Evolutionary conservation across 2,888 invertebrate genomes (phyloP), one percentile per base, ranked within the genome.

Genomic region (Arge pagana): DNA sequence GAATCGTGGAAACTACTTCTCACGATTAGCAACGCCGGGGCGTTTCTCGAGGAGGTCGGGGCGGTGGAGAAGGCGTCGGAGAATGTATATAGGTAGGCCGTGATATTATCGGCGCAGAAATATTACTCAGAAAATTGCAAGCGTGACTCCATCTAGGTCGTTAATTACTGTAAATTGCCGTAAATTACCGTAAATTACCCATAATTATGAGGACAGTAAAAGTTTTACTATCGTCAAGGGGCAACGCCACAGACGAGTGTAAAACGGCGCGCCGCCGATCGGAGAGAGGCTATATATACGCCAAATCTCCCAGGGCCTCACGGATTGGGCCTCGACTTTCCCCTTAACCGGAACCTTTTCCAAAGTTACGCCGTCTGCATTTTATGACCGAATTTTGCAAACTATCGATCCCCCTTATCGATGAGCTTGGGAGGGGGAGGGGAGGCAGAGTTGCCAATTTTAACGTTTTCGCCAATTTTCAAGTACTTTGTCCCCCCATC

Each of bases 141-240:
- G 66, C 74, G 69, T 71, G 73, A 74, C 73, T 76, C 59, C 71
- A 71, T 71, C 74, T 72, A 72, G 71, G 73, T 72, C 75, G 74
- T 76, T 76, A 76, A 75, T 76, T 75, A 75, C 73, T 74, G 45
- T 33, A 33, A 33, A 33, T 33, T 75, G 74, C 72, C 74, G 45
- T 33, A 33, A 33, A 33, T 33, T 75, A 75, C 72, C 71, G 69
- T 70, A 70, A 74, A 75, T 75, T 76, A 75, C 73, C 74, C 74
- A 71, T 76, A 76, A 76, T 76, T 75, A 75, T 75, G 73, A 74
- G 73, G 71, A 74, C 68, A 72, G 72, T 70, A 75, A 75, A 76
- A 75, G 74, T 76, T 76, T 75, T 75, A 73, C 74, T 75, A 75
- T 74, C 74, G 74, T 74, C 74, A 65, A 70, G 74, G 74, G 74